Conservation (phyloP, 2,797 vertebrate species). For the Acrossocheilus fasciatus region DNA sequence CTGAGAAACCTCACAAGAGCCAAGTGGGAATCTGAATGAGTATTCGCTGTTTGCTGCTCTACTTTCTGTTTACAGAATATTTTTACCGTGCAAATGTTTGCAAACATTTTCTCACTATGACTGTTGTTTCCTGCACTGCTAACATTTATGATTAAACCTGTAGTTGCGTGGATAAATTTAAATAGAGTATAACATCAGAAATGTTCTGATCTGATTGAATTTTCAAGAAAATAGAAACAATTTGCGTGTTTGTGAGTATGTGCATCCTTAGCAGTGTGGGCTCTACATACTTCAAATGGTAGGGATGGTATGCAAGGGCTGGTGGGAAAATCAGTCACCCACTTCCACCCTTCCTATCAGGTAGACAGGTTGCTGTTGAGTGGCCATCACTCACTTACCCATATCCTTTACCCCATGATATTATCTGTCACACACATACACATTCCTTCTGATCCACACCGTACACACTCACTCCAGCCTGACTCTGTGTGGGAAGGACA, state of each 20-base stretch:
- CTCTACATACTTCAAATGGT: conserved; percentile 44
- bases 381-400: conserved; percentile 73
- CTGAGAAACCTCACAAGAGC: conserved; percentile 41
- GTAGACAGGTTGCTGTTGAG: conserved; percentile 59
- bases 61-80: conserved; percentile 25
- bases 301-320: conserved; percentile 50
- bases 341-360: conserved; percentile 58
- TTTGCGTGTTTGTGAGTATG: neutral
- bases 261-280: conserved; percentile 4
- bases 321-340: conserved; percentile 74
- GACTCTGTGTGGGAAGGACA: conserved; percentile 7
- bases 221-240: neutral
- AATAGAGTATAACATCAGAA: neutral
- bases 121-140: neutral
- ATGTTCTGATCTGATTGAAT: conserved; percentile 1
- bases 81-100: neutral
- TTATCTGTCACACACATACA: conserved; percentile 41
- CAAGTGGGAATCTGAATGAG: conserved; percentile 27
- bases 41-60: conserved; percentile 14
- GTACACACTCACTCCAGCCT: conserved; percentile 10
- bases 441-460: conserved; percentile 10
- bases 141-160: conserved; percentile 9
- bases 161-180: neutral
- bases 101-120: conserved; percentile 15
- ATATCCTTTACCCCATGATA: conserved; percentile 61